These are phyloP conservation scores for Bhutanitis thaidina DNA, from an alignment of 2,888 invertebrate genomes.

Conservation along the genomic window DNA sequence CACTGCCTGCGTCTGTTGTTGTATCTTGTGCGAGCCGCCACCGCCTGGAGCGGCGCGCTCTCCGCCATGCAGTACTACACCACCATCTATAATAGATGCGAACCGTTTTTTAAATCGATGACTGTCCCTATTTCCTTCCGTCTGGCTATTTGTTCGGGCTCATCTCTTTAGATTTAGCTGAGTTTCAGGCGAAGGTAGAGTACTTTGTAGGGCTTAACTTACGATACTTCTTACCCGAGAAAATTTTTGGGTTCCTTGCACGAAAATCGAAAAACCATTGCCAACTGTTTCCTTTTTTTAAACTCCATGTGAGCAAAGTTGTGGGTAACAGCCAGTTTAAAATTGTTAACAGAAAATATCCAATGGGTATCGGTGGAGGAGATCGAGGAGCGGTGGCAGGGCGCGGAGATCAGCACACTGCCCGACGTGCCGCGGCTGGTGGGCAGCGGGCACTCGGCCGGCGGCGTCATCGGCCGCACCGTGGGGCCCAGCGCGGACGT, in stretches of 20 bases:
- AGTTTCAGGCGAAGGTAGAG: too few relatives aligned
- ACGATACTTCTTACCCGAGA: too few relatives aligned
- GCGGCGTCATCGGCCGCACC: conserved; percentile 95
- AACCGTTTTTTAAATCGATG: background rate
- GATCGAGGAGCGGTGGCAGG: conserved; percentile 88
- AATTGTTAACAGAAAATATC: conserved; percentile 84
- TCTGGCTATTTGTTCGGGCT: too few relatives aligned
- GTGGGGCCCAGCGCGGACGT: conserved; percentile 86
- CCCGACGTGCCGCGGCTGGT: conserved; percentile 94
- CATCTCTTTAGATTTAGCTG: too few relatives aligned
- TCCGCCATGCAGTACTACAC: conserved; percentile 97
- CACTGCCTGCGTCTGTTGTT: conserved; percentile 85
- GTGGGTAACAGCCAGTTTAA: too few relatives aligned
- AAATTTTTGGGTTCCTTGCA: too few relatives aligned
- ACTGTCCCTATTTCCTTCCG: too few relatives aligned
- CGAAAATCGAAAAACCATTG: too few relatives aligned
- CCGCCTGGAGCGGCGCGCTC: conserved; percentile 96
- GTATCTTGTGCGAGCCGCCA: conserved; percentile 89
- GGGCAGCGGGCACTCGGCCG: conserved; percentile 97
- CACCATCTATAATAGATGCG: conserved; percentile 1
- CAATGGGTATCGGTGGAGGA: conserved; percentile 98
- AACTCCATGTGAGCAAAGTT: too few relatives aligned
- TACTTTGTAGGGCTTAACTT: too few relatives aligned
- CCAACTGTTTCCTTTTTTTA: too few relatives aligned
- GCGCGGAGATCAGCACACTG: conserved; percentile 87